A percentile compares a stretch with the other conserved stretches of the same genome.
phyloP scores from a whole-genome alignment of 1,140 invertebrate species.

The Drosophila nannoptera region DNA sequence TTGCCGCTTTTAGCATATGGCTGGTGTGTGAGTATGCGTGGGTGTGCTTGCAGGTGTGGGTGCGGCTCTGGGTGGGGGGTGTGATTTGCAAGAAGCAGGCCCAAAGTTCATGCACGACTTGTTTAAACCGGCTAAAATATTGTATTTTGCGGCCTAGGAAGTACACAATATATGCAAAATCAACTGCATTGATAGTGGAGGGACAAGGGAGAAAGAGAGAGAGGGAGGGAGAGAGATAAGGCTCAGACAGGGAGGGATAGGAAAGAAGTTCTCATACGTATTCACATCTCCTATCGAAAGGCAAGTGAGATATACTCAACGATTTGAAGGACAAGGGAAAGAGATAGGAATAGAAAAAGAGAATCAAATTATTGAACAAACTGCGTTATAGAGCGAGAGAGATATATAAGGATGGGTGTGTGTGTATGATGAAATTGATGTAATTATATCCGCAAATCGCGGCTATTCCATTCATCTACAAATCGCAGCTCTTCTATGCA shows the following conservation, averaged over 20 bases:
- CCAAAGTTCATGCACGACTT: constrained; percentile 53
- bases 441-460: too few species aligned
- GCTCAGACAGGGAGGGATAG: neutral
- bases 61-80: constrained; percentile 22
- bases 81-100: constrained; percentile 32
- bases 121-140: constrained; percentile 55
- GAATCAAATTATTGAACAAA: too few species aligned
- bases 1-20: constrained; percentile 40
- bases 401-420: too few species aligned
- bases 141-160: constrained; percentile 47
- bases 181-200: constrained; percentile 29
- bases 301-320: too few species aligned
- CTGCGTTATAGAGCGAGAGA: too few species aligned
- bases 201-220: neutral
- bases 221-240: neutral
- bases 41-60: neutral
- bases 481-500: too few species aligned
- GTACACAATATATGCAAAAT: constrained; percentile 28
- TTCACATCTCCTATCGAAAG: too few species aligned
- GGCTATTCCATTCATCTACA: too few species aligned
- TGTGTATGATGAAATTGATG: too few species aligned
- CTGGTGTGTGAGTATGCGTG: constrained; percentile 9
- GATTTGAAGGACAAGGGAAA: too few species aligned
- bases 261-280: too few species aligned
- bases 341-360: too few species aligned